phyloP scores from a whole-genome alignment of 2,888 invertebrate species.

The Acronicta aceris region DNA sequence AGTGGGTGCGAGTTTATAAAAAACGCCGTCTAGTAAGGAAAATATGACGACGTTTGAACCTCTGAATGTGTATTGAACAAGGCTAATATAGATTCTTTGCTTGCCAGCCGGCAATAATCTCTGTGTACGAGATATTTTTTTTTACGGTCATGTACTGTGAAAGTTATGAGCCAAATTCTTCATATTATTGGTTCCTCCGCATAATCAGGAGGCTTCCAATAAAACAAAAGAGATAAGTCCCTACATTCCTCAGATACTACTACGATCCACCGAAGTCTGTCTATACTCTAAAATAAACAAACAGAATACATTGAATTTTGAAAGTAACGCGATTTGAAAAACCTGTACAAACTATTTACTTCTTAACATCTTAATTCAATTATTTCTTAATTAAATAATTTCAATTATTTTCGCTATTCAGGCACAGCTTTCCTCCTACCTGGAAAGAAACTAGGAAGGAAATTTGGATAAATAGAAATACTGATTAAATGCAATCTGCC shows the following conservation, averaged over 20 bases:
- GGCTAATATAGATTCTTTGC: conserved; percentile 57
- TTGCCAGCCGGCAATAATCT: conserved; percentile 56
- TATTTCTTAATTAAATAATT: too few relatives aligned
- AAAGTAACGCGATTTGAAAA: too few relatives aligned
- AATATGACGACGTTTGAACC: conserved; percentile 49
- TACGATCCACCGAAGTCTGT: background rate
- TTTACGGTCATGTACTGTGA: conserved; percentile 24
- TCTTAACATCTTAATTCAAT: too few relatives aligned
- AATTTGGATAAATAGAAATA: conserved; percentile 50
- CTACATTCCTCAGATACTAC: too few relatives aligned
- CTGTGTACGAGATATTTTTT: conserved; percentile 49
- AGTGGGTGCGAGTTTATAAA: conserved; percentile 78
- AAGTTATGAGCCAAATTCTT: conserved; percentile 20
- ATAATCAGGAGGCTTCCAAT: too few relatives aligned
- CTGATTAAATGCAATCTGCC: conserved; percentile 63
- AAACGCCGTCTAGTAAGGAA: conserved; percentile 57
- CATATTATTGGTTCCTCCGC: background rate
- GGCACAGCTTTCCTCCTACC: background rate
- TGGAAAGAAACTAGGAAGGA: conserved; percentile 14
- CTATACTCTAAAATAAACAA: background rate
- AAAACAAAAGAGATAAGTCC: too few relatives aligned
- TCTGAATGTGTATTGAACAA: conserved; percentile 52
- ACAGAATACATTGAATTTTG: too few relatives aligned
- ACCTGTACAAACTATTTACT: too few relatives aligned
- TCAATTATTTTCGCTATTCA: too few relatives aligned